Base-by-base conservation (phyloP, 1,140 invertebrate genomes). In the Pachyrhynchus sulphureomaculatus region DNA sequence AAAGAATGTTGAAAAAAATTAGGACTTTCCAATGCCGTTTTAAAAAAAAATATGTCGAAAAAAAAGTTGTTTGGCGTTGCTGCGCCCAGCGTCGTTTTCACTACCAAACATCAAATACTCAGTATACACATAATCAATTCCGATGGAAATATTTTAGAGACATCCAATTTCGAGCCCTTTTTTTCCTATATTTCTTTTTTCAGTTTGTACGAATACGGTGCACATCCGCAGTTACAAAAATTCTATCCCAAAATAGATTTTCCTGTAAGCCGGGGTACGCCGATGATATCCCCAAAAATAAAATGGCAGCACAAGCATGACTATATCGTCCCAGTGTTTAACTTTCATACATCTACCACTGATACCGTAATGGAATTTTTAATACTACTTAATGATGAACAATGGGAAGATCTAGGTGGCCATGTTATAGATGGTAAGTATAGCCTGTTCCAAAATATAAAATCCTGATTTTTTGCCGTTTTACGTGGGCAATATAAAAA, bases 341-440 rank as follows among this genome's bases (percentile, higher is more conserved):
- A 21, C 0, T 1, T 12, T 45, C n/a, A 20, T 17, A n/a, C 3
- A 29, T 13, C 10, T 0, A 8, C 32, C 21, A n/a, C 4, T 8
- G 21, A 41, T 9, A 18, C 8, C 4, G 24, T 21, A 4, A 24
- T 18, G 20, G 17, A 4, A 10, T 18, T 49, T 5, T 33, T 6
- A 24, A 49, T 85, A 39, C 82, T 84, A 23, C 74, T 90, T 0
- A 76, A 75, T 2, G 84, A 90, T 64, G 84, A 87, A 41, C 84
- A 89, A 59, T 88, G 87, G 71, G 82, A 88, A 41, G 96, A 85
- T 72, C 85, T 93, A 76, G 76, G 78, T 24, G 94, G 92, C 1
- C 94, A 98, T 76, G 82, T 89, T 2, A 90, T 98, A 66, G 93
- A 98, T 78, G 88, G 88, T 74, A 78, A 62, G 15, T 24, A 5